Conservation (phyloP, 1,140 invertebrate genomes). For the Carposina sasakii region DNA sequence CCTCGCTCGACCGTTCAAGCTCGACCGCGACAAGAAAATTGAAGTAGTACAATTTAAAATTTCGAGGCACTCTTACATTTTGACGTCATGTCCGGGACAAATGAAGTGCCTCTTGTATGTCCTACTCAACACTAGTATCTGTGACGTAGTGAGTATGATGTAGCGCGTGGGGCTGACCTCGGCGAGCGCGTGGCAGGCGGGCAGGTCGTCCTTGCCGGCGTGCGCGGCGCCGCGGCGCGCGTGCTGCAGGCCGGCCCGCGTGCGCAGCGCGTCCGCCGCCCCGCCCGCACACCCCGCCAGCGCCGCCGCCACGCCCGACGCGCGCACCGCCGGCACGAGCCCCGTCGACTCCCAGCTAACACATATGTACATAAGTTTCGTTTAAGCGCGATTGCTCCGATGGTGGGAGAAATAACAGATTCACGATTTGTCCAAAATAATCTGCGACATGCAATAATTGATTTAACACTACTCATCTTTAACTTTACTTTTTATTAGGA, state of each 20-base stretch:
- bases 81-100: too few relatives aligned
- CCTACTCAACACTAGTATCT: too few relatives aligned
- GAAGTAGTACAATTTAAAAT: too few relatives aligned
- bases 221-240: constrained; percentile 20
- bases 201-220: constrained; percentile 39
- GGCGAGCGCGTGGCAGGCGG: constrained; percentile 57
- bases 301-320: constrained; percentile 49
- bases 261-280: constrained; percentile 47
- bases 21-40: too few relatives aligned
- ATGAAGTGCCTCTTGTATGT: too few relatives aligned
- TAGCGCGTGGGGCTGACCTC: too few relatives aligned
- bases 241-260: constrained; percentile 38
- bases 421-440: too few relatives aligned
- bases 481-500: background rate
- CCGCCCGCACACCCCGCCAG: constrained; percentile 42
- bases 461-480: background rate
- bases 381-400: too few relatives aligned
- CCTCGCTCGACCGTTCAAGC: too few relatives aligned
- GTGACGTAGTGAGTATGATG: too few relatives aligned
- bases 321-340: constrained; percentile 44
- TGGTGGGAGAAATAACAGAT: too few relatives aligned
- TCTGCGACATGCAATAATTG: background rate
- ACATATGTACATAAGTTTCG: background rate
- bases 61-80: too few relatives aligned
- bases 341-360: constrained; percentile 57